Evolutionary conservation across 2,888 invertebrate species (phyloP).

Genomic region (Exocentrus adspersus): DNA sequence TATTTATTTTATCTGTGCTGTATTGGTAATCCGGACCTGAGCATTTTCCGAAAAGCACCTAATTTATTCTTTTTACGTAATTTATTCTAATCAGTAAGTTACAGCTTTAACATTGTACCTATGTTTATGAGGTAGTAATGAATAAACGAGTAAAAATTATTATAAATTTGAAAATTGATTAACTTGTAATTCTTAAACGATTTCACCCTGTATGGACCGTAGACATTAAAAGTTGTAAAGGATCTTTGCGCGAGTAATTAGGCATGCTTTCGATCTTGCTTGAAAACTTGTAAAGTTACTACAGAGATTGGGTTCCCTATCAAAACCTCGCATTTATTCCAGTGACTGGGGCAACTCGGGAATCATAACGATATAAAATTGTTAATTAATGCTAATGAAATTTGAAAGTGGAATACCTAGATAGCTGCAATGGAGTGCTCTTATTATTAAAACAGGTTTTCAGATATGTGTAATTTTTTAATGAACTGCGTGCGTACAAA

Average conservation of each 20-base stretch:
- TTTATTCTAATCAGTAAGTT: no score
- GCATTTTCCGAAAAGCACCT: no score
- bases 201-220: conserved; percentile 23
- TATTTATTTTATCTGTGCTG: no score
- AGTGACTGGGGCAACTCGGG: conserved; percentile 15
- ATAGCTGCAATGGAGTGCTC: conserved; percentile 1
- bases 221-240: conserved; percentile 57
- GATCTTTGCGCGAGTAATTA: conserved; percentile 59
- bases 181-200: no score
- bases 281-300: conserved; percentile 45
- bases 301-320: conserved; percentile 30
- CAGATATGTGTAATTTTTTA: neutral
- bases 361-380: conserved; percentile 25
- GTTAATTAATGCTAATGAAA: conserved; percentile 29
- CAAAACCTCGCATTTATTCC: conserved; percentile 31
- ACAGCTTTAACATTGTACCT: no score
- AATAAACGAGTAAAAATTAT: no score
- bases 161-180: no score
- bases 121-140: no score
- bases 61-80: no score
- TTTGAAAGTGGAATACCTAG: conserved; percentile 20
- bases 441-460: neutral
- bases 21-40: no score
- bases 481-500: neutral
- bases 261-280: conserved; percentile 50